Percentiles rank a stretch among this genome's conserved stretches.
Evolutionary conservation across 2,797 vertebrate species (phyloP).

Genomic region (Clarias fuscus): DNA sequence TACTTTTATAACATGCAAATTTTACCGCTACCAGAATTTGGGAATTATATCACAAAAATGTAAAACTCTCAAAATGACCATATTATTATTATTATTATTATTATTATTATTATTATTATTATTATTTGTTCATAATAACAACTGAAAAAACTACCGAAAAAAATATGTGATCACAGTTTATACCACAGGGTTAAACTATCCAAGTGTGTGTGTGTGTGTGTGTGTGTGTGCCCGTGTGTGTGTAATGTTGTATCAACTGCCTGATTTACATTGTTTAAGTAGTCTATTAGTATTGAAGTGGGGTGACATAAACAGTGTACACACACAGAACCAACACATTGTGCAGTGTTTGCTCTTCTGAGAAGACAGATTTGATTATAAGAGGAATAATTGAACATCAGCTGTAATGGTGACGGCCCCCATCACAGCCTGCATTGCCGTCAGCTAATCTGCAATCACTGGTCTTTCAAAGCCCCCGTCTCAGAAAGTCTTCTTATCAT

Average conservation of each 20-base stretch:
- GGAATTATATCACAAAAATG: no score
- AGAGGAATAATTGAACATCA: conserved; percentile 33
- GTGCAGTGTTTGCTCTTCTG: conserved; percentile 28
- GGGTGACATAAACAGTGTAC: conserved; percentile 9
- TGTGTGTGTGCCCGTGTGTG: neutral
- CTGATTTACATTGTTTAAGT: conserved; percentile 10
- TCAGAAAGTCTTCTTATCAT: conserved; percentile 20
- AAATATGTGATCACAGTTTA: neutral
- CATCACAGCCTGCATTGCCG: conserved; percentile 17
- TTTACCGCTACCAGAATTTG: no score
- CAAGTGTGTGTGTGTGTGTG: neutral
- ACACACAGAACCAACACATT: conserved; percentile 23
- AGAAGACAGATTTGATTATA: conserved; percentile 34
- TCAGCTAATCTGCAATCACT: conserved; percentile 45
- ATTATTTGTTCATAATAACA: no score
- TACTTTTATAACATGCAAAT: no score
- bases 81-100: no score
- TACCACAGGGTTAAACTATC: neutral
- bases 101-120: no score
- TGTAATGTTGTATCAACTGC: neutral
- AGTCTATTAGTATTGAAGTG: conserved; percentile 20
- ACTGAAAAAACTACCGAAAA: no score
- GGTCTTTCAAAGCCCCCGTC: conserved; percentile 13
- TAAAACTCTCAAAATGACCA: no score
- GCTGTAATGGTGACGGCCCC: conserved; percentile 38